These are phyloP conservation scores for Martes flavigula DNA, from an alignment of 2,797 vertebrate species.

Conservation along the genomic window DNA sequence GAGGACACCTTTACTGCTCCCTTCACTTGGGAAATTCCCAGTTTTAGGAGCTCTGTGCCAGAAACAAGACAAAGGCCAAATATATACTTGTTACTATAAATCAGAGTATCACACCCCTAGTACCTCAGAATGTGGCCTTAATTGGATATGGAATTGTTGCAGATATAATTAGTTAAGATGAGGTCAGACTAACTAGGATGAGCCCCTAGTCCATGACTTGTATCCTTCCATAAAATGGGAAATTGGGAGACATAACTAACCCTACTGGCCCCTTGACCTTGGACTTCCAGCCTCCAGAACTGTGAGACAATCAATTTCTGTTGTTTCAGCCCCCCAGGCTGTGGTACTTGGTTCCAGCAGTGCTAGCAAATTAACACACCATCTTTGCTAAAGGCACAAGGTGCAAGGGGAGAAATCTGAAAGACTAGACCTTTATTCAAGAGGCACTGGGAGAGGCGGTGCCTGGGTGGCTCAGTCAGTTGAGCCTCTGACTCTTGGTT, in stretches of 20 bases:
- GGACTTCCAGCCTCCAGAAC: background rate
- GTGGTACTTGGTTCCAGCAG: background rate
- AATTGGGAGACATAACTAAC: background rate
- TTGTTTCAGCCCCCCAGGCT: background rate
- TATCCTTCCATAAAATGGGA: background rate
- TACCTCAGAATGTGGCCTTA: background rate
- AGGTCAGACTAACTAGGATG: background rate
- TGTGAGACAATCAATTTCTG: background rate
- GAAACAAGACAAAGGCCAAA: background rate
- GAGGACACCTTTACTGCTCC: background rate
- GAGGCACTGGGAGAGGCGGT: background rate
- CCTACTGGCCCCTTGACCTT: background rate
- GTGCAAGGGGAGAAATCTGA: background rate
- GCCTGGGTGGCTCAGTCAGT: background rate
- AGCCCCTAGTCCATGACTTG: background rate
- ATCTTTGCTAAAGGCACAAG: background rate
- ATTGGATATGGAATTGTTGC: background rate
- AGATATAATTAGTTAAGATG: background rate
- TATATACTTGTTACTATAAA: background rate
- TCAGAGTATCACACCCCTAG: background rate
- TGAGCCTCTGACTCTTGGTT: background rate
- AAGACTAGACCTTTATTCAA: background rate
- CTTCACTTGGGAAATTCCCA: background rate
- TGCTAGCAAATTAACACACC: background rate
- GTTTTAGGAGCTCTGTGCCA: background rate